Evolutionary conservation across 2,797 vertebrate genomes (phyloP), one percentile per base, ranked within the genome.

Genomic region (Fringilla coelebs): DNA sequence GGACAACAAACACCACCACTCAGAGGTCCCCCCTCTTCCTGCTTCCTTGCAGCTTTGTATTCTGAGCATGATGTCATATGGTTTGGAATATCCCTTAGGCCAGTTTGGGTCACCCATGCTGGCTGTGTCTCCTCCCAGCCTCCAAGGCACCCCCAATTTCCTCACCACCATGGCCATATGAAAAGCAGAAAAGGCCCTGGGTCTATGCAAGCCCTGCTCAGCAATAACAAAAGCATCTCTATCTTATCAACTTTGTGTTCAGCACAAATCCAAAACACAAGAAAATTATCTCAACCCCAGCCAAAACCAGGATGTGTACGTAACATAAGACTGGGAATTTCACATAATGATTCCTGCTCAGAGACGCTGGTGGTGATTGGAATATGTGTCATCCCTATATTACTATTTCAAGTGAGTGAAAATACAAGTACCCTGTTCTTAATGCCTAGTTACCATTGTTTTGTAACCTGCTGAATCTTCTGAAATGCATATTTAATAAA

Each of bases 161-260:
- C 71, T 4, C 1, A 0, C 16, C 19, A 70, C 2, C 0, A 0
- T 82, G 57, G 29, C 32, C 0, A 0, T 38, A 29, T 2, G 13
- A 62, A n/a, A 49, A 43, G 63, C 32, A 49, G 63, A 11, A 38
- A 55, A 82, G 16, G 55, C 48, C 11, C 32, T 62, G 55, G 16
- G 28, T 29, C 71, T 75, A 22, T 52, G 61, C 5, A 68, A 55
- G 9, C 13, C 28, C 43, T 49, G 36, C 63, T 70, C 71, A 76
- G 49, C 8, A 49, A 16, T 38, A 45, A 38, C 32, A 49, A 55
- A 63, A 89, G 0, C 19, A n/a, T n/a, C 10, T 29, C 11, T n/a
- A 2, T 21, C 25, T 2, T 32, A n/a, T 43, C 13, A 62, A 11
- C 22, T 17, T 14, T 15, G 13, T 75, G 41, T n/a, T 68, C 55